Base-by-base conservation (phyloP, 35 echinoderm and acorn worm species). In the Amphiura filiformis region DNA sequence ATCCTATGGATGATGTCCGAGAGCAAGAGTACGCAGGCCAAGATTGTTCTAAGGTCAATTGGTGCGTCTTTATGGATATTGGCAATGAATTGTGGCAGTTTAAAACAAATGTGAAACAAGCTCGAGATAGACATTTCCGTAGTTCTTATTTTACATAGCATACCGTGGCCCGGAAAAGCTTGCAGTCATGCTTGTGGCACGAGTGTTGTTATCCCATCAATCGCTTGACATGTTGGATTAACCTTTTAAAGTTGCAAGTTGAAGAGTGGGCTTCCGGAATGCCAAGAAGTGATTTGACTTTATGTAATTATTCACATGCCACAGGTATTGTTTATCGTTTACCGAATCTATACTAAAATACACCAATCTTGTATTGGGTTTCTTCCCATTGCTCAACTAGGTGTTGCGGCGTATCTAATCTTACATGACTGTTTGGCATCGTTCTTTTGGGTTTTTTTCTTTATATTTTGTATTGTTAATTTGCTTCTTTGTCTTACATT, bases 71-170 rank as follows among this genome's bases (percentile, higher is more conserved):
- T 36, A 12, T 13, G 35, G 78, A 80, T 80, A 37, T 80, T 34
- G 38, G 78, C 38, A 13, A 39, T 80, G 34, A 15, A 37, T 80
- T 36, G 78, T 80, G 78, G 78, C 34, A 39, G 17, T 36, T 36
- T 36, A 35, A 35, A 35, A 35, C 34, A 39, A 39, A 37, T 37
- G 78, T 36, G 34, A 80, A 39, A 37, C 34, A 15, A 39, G 18
- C 78, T 5, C 78, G 31, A 22, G 78, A 39, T 15, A 39, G 78
- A 39, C 34, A 39, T 36, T 80, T 80, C 34, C 34, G 34, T 80
- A 22, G 34, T 36, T 37, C 78, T 37, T 80, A 37, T 36, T 80
- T 80, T 37, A 39, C 78, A 80, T 15, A 37, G 78, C 78, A 81
- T 81, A 41, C 37, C 37, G 12, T 39, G 80, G 18, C 41, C n/a